These are phyloP conservation scores for Nomada flava DNA, from an alignment of 2,888 invertebrate species.

Conservation along the genomic window DNA sequence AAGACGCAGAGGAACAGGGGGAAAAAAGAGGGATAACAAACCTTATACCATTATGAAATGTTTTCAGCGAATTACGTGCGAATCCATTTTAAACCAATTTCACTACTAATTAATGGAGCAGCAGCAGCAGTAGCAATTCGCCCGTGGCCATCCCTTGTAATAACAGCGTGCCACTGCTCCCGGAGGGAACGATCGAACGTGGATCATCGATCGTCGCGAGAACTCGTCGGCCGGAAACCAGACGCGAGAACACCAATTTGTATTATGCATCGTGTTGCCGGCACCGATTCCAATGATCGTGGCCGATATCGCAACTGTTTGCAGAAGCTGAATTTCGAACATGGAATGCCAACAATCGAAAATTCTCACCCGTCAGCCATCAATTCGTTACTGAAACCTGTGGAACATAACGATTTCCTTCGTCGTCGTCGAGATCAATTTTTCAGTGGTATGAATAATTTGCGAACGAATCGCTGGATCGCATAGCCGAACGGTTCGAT, in stretches of 20 bases:
- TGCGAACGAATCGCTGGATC: too few species aligned
- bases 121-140: not conserved
- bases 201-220: constrained; percentile 47
- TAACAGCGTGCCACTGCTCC: constrained; percentile 45
- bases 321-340: constrained; percentile 31
- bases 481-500: not conserved
- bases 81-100: constrained; percentile 60
- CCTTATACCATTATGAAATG: constrained; percentile 26
- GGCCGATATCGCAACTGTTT: constrained; percentile 36
- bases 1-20: not conserved
- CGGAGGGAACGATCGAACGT: constrained; percentile 45
- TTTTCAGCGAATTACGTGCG: constrained; percentile 46
- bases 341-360: constrained; percentile 21
- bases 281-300: constrained; percentile 3
- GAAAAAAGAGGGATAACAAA: not conserved
- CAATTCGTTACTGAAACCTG: not conserved
- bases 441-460: not conserved
- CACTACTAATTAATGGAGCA: constrained; percentile 54
- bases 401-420: not conserved
- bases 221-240: constrained; percentile 49
- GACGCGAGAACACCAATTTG: constrained; percentile 57
- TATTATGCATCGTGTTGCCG: constrained; percentile 49
- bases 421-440: not conserved
- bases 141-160: constrained; percentile 45
- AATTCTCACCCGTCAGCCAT: constrained; percentile 6